Conservation (phyloP, 2,113 vertebrate species). For the Capreolus pygargus region DNA sequence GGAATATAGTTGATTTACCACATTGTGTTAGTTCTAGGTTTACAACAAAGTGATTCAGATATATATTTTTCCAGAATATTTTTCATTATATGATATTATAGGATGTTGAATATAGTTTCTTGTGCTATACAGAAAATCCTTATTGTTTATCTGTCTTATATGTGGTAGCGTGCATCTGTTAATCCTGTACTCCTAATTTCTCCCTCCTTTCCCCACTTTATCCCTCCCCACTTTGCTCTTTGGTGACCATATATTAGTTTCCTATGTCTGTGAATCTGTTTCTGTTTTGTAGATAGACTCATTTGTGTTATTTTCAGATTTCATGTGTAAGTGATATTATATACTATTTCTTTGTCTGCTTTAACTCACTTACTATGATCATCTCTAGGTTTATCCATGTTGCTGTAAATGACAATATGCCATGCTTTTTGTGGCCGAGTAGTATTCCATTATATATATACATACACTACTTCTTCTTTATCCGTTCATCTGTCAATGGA, state of each 20-base stretch:
- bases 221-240: not conserved
- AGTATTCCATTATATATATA: not conserved
- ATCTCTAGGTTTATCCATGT: not conserved
- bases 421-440: not conserved
- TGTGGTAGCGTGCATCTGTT: not conserved
- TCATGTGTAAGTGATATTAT: not conserved
- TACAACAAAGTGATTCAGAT: not conserved
- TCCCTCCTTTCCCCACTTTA: not conserved
- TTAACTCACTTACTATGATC: not conserved
- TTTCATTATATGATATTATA: not conserved
- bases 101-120: not conserved
- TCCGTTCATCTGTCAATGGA: not conserved
- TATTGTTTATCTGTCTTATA: not conserved
- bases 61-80: not conserved
- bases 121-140: not conserved
- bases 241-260: not conserved
- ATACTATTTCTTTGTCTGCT: not conserved
- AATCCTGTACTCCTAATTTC: not conserved
- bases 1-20: not conserved
- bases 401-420: not conserved
- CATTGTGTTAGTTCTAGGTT: not conserved
- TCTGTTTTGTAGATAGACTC: not conserved
- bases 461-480: not conserved
- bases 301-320: not conserved
- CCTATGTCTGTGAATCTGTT: not conserved